Percentiles rank a stretch among this genome's conserved stretches.
Conservation (phyloP, 2,888 invertebrate species). For the Melanotus villosus region DNA sequence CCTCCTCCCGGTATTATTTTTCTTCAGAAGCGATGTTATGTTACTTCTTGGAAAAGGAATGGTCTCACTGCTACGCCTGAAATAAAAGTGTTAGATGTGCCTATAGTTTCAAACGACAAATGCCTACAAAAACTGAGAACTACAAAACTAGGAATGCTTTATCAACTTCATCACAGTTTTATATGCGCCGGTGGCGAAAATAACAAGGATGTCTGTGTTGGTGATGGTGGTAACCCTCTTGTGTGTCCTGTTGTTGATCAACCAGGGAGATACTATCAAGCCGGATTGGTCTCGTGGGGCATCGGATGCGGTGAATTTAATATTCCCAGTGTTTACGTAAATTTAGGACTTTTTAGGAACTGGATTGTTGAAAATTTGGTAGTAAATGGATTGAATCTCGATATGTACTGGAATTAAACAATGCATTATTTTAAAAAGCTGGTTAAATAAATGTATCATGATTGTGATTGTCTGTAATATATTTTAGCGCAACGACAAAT, state of each 20-base stretch:
- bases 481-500: too few relatives aligned
- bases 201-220: constrained; percentile 80
- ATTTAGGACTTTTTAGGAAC: constrained; percentile 64
- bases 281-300: constrained; percentile 72
- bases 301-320: constrained; percentile 68
- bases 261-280: constrained; percentile 68
- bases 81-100: constrained; percentile 78
- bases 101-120: constrained; percentile 70
- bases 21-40: constrained; percentile 72
- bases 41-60: constrained; percentile 79
- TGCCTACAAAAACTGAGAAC: constrained; percentile 70
- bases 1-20: constrained; percentile 69
- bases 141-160: constrained; percentile 78
- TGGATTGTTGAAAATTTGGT: constrained; percentile 66
- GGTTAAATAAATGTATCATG: too few relatives aligned
- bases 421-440: too few relatives aligned
- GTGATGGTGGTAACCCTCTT: constrained; percentile 83
- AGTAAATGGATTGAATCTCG: constrained; percentile 67
- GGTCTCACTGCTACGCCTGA: constrained; percentile 65
- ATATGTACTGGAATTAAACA: constrained; percentile 57
- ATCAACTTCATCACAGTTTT: constrained; percentile 77
- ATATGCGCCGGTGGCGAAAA: constrained; percentile 84
- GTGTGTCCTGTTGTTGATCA: constrained; percentile 76
- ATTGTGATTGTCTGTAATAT: too few relatives aligned
- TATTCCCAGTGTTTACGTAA: constrained; percentile 69